These are phyloP conservation scores for Solea senegalensis DNA, from an alignment of 2,113 vertebrate genomes.

Conservation along the genomic window DNA sequence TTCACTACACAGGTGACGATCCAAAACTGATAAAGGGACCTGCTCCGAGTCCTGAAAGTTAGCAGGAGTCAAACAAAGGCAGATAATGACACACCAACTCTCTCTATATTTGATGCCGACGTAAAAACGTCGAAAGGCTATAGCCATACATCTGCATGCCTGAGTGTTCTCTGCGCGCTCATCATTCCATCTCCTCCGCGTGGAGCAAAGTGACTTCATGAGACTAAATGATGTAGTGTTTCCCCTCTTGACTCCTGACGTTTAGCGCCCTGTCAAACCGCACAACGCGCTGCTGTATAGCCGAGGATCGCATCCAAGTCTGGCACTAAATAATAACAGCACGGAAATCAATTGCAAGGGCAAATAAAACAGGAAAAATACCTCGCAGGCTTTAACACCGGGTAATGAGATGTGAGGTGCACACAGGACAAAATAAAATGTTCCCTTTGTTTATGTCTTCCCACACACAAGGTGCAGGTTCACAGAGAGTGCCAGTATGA, in stretches of 20 bases:
- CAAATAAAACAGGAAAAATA: slow-evolving; percentile 42
- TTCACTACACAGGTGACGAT: slow-evolving; percentile 36
- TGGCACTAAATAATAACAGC: slow-evolving; percentile 66
- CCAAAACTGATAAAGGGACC: slow-evolving; percentile 28
- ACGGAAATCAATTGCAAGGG: slow-evolving; percentile 62
- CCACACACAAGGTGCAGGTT: slow-evolving; percentile 50
- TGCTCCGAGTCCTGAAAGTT: slow-evolving; percentile 31
- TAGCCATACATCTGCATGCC: slow-evolving; percentile 3
- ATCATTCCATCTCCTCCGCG: neutral
- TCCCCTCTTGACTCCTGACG: slow-evolving; percentile 28
- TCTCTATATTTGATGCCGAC: slow-evolving; percentile 23
- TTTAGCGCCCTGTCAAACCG: slow-evolving; percentile 51
- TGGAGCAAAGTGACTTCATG: slow-evolving; percentile 26
- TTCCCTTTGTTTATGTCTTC: slow-evolving; percentile 30
- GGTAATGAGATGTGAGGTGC: slow-evolving; percentile 42
- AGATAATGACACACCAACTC: slow-evolving; percentile 1
- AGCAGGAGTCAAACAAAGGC: slow-evolving; percentile 34
- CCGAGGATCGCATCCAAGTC: slow-evolving; percentile 43
- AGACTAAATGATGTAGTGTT: slow-evolving; percentile 39
- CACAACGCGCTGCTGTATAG: slow-evolving; percentile 12
- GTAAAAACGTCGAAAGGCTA: neutral
- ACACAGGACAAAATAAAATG: slow-evolving; percentile 47
- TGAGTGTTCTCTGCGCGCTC: slow-evolving; percentile 18
- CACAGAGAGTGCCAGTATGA: slow-evolving; percentile 44
- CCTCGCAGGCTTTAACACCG: slow-evolving; percentile 16